phyloP scores from a whole-genome alignment of 2,888 invertebrate genomes.

The Thyatira batis region DNA sequence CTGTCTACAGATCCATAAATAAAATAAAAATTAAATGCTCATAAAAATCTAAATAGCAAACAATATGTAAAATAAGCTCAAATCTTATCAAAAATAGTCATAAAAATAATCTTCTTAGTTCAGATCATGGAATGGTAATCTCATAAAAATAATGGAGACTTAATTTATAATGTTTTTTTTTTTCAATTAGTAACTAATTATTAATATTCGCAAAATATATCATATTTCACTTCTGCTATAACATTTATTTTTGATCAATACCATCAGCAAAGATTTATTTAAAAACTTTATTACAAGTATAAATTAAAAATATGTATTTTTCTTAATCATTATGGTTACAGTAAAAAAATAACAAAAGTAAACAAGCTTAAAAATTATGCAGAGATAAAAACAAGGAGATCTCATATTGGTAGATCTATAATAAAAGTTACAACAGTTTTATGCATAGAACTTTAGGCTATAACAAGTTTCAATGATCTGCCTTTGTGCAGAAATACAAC shows the following conservation, averaged over 20 bases:
- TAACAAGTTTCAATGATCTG: background rate
- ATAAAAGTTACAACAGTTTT: background rate
- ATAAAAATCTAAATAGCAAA: background rate
- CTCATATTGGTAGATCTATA: background rate
- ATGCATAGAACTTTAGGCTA: background rate
- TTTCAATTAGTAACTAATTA: too few relatives aligned
- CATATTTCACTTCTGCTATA: background rate
- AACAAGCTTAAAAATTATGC: conserved; percentile 2
- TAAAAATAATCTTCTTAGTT: conserved; percentile 15
- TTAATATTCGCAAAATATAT: too few relatives aligned
- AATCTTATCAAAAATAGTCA: conserved; percentile 21
- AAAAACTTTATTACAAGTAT: background rate
- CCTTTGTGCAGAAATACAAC: background rate
- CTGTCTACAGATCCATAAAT: conserved; percentile 4
- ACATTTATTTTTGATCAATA: background rate
- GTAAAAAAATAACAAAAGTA: background rate
- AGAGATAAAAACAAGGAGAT: conserved; percentile 1
- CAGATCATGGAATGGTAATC: conserved; percentile 22
- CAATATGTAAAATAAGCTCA: background rate
- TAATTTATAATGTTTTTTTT: too few relatives aligned
- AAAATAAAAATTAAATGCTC: conserved; percentile 6
- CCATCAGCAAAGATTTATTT: background rate
- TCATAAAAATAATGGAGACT: conserved; percentile 19
- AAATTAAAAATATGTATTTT: background rate
- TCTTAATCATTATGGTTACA: background rate